Percentiles rank a stretch among this genome's conserved stretches.
phyloP scores from a whole-genome alignment of 2,888 invertebrate genomes.

The Actias luna region DNA sequence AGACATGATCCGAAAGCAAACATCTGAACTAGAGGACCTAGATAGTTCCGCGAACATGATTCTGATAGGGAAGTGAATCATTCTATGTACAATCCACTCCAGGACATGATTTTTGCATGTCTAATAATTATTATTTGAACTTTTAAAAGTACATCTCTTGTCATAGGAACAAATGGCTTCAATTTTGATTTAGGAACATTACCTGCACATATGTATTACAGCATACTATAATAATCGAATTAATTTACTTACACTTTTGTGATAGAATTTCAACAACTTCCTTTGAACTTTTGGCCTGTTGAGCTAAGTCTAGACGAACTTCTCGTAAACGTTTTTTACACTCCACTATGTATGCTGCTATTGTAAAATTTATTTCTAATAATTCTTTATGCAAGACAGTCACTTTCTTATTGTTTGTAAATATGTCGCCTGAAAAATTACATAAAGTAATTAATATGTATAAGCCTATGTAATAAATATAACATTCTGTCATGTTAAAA shows the following conservation, averaged over 20 bases:
- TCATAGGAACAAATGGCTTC: background rate
- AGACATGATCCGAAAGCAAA: too few species aligned
- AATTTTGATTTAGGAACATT: background rate
- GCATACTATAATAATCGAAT: background rate
- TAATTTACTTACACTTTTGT: slow-evolving; percentile 54
- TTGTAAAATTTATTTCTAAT: slow-evolving; percentile 70
- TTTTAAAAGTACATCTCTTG: background rate
- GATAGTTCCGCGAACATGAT: too few species aligned
- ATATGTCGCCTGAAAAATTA: slow-evolving; percentile 68
- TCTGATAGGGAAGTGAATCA: too few species aligned
- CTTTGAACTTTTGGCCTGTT: slow-evolving; percentile 59
- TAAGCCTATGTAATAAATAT: slow-evolving; percentile 24
- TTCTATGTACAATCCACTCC: too few species aligned
- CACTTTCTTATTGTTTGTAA: slow-evolving; percentile 57
- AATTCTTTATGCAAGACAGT: slow-evolving; percentile 62
- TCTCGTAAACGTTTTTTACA: slow-evolving; percentile 59
- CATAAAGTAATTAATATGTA: slow-evolving; percentile 31
- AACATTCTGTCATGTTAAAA: slow-evolving; percentile 38
- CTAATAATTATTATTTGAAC: background rate
- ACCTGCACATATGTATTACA: background rate
- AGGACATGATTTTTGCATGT: too few species aligned
- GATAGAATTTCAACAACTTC: slow-evolving; percentile 65
- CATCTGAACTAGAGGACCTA: too few species aligned
- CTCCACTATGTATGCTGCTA: slow-evolving; percentile 70
- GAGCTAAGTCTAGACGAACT: slow-evolving; percentile 57